Conservation (phyloP, 2,113 vertebrate genomes). For the Pteronura brasiliensis region DNA sequence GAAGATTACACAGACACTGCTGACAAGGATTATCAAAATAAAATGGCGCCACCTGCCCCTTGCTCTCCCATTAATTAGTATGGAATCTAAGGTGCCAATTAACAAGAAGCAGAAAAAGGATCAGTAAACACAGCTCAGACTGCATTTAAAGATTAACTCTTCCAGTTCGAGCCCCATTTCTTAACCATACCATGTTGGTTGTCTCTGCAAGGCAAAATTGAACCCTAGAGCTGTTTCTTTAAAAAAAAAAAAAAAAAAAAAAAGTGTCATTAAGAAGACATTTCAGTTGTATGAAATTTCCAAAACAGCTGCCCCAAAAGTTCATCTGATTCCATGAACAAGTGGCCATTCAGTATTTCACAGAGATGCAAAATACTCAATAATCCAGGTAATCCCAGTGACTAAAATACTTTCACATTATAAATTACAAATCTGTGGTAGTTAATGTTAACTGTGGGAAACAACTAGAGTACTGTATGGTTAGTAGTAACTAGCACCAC, state of each 20-base stretch:
- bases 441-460: conserved; percentile 29
- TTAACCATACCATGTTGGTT: background rate
- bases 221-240: background rate
- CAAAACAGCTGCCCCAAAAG: background rate
- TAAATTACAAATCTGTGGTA: conserved; percentile 46
- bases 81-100: conserved; percentile 91
- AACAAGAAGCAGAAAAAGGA: conserved; percentile 81
- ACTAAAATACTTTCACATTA: conserved; percentile 50
- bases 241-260: background rate
- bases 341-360: conserved; percentile 52
- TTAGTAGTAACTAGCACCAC: conserved; percentile 9
- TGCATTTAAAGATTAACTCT: conserved; percentile 80
- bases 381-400: conserved; percentile 26
- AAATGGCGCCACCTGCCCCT: conserved; percentile 91
- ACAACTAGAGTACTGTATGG: conserved; percentile 43
- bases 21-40: conserved; percentile 93
- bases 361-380: conserved; percentile 27
- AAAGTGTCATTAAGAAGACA: background rate
- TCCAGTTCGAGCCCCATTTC: conserved; percentile 46
- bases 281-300: background rate
- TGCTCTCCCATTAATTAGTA: conserved; percentile 91
- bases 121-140: conserved; percentile 77
- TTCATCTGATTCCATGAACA: conserved; percentile 6
- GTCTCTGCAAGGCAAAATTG: background rate
- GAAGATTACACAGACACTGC: conserved; percentile 90